These are phyloP conservation scores for Agrenia bidenticulata DNA, from an alignment of 2,888 invertebrate genomes.

Conservation along the genomic window DNA sequence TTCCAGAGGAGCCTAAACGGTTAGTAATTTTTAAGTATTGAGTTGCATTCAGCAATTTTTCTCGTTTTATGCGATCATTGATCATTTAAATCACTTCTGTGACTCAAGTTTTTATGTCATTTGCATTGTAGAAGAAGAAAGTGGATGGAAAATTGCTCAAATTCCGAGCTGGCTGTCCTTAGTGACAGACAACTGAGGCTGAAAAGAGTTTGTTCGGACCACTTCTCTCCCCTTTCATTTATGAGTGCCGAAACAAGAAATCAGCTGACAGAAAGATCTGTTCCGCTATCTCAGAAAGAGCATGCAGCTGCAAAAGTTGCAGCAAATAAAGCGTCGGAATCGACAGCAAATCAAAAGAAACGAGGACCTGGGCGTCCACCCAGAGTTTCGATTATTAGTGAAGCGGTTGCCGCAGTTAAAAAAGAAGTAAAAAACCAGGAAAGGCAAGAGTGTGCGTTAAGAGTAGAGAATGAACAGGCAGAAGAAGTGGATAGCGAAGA, in stretches of 20 bases:
- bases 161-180: conserved; percentile 26
- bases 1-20: conserved; percentile 40
- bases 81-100: too few relatives aligned
- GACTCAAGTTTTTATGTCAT: too few relatives aligned
- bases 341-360: background rate
- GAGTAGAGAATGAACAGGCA: conserved; percentile 15
- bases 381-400: background rate
- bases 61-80: background rate
- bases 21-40: conserved; percentile 11
- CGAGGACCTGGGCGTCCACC: conserved; percentile 25
- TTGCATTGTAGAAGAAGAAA: conserved; percentile 36
- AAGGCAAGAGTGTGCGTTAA: conserved; percentile 1
- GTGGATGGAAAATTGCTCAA: conserved; percentile 40
- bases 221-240: conserved; percentile 32
- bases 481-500: conserved; percentile 10
- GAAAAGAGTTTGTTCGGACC: conserved; percentile 38
- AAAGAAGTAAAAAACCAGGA: conserved; percentile 6
- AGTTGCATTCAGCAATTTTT: background rate
- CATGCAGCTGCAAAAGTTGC: conserved; percentile 8
- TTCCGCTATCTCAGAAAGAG: conserved; percentile 29
- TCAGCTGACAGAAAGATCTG: conserved; percentile 28
- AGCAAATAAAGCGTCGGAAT: background rate
- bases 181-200: conserved; percentile 37
- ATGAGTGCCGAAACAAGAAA: conserved; percentile 27
- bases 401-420: background rate